These are phyloP conservation scores for Girardinus metallicus DNA, from an alignment of 2,797 vertebrate species.

Conservation along the genomic window DNA sequence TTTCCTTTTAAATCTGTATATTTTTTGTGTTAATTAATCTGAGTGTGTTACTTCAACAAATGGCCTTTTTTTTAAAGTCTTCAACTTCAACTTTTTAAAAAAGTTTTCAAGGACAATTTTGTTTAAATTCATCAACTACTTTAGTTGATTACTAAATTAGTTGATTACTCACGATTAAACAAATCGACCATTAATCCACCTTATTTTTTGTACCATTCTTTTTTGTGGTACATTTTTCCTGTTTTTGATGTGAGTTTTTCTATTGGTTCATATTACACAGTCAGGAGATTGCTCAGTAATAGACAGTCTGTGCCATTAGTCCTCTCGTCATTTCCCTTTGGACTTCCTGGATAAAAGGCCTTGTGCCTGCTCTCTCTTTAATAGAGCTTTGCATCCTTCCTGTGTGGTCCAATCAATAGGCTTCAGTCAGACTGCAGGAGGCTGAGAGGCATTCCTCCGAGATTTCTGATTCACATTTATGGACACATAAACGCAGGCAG, in stretches of 20 bases:
- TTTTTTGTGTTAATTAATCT: no score
- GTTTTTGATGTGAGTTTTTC: neutral
- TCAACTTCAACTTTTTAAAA: no score
- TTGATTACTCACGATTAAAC: no score
- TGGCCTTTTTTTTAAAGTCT: no score
- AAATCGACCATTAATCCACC: no score
- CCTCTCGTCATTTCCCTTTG: constrained; percentile 19
- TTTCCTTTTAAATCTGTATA: no score
- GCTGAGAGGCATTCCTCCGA: constrained; percentile 8
- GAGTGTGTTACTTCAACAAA: no score
- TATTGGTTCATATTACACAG: constrained; percentile 14
- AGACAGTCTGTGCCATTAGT: constrained; percentile 33
- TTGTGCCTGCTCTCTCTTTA: constrained; percentile 30
- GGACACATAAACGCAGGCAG: neutral
- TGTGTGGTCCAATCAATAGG: constrained; percentile 47
- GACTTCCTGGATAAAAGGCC: constrained; percentile 28
- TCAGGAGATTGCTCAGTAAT: constrained; percentile 30
- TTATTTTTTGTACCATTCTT: neutral
- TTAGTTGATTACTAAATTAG: no score
- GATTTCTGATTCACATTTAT: constrained; percentile 31
- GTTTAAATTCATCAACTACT: no score
- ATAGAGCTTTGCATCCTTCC: constrained; percentile 41
- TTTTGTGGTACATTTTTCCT: neutral
- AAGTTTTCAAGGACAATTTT: no score
- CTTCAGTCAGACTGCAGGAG: constrained; percentile 28